Base-by-base conservation (phyloP, 1,140 invertebrate genomes). In the Heliconius nattereri region DNA sequence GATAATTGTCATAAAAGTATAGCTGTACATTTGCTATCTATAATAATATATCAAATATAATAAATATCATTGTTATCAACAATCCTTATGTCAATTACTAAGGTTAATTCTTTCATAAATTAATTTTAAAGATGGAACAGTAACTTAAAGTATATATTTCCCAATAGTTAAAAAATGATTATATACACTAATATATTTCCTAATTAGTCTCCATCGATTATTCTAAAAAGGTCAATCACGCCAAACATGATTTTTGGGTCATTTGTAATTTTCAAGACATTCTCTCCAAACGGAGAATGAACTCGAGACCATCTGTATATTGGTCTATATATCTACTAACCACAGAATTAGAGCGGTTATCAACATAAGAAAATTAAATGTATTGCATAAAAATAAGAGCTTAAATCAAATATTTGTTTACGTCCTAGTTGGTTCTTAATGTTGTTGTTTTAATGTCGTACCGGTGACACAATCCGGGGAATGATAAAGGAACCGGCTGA, bases 401-500 rank as follows among this genome's bases (percentile, higher is more conserved):
- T 78, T 71, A 78, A 71, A 78, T 73, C 76, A 80, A 52, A 57
- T 73, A 80, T 80, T 80, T 80, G 79, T 80, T 80, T 80, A 76
- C 79, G 75, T 66, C 57, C 23, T 76, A 76, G 71, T 76, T 54
- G 29, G 75, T 76, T 80, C 71, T 80, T 49, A 29, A 73, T 80
- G 76, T 76, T 76, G 75, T 80, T 80, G 73, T 79, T 79, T 71
- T 49, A 79, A 71, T 76, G 79, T 76, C 75, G 73, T 73, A 82
- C 80, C 88, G 84, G 85, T 87, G 88, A 86, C 86, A 86, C 85
- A 82, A 84, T 82, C 72, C 54, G 73, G 40, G 80, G 76, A 32
- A 76, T 84, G 92, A 92, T 92, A 93, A 92, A 84, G 37, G 80
- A 92, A 90, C 92, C 87, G 87, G 87, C 73, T 85, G 23, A 52